A percentile compares a stretch with the other conserved stretches of the same genome.
These are phyloP conservation scores for Phymanthus crucifer DNA, from an alignment of 92 coral and sea anemone species.

Conservation along the genomic window DNA sequence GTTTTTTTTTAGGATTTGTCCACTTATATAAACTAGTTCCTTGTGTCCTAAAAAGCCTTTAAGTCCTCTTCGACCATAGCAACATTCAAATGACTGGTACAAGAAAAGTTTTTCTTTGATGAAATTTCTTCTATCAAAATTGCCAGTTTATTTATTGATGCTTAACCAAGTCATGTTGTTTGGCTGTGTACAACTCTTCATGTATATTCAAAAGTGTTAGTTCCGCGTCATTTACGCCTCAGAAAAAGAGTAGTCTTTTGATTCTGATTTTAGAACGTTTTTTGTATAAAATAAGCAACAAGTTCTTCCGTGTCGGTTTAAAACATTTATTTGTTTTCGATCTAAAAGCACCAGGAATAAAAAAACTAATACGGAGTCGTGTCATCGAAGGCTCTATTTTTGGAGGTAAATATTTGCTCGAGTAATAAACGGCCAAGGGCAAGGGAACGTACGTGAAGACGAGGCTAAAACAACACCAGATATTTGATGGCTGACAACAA, in stretches of 20 bases:
- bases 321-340: background rate
- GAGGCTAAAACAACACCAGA: background rate
- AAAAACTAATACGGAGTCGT: background rate
- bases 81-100: no score
- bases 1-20: no score
- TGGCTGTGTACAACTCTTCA: background rate
- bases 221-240: background rate
- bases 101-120: no score
- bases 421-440: conserved; percentile 19
- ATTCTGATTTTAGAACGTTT: background rate
- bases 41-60: no score
- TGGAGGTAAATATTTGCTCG: conserved; percentile 23
- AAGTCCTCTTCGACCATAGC: no score
- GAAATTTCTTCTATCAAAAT: no score
- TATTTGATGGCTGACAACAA: background rate
- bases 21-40: no score
- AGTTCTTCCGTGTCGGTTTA: background rate
- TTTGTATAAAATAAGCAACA: no score
- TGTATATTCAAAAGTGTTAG: background rate
- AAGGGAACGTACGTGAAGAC: conserved; percentile 15
- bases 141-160: background rate
- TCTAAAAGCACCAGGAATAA: no score
- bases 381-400: background rate
- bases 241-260: background rate
- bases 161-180: background rate